phyloP scores from a whole-genome alignment of 2,113 vertebrate species.

The Corydoras maculifer region DNA sequence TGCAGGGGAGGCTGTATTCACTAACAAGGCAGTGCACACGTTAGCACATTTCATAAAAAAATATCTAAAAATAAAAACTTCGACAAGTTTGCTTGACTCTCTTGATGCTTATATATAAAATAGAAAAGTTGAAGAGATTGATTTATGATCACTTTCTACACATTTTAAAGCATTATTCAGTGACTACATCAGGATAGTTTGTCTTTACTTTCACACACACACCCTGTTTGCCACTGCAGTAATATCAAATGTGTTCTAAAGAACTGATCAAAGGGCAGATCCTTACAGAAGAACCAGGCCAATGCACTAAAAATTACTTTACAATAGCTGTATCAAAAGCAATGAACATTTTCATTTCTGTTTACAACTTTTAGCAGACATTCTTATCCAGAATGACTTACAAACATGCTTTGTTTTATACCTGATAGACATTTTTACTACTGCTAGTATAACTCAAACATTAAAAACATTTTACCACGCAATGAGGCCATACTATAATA shows the following conservation, averaged over 20 bases:
- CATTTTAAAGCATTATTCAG: neutral
- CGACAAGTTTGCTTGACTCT: neutral
- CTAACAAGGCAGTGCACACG: conserved; percentile 14
- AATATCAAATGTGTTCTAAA: neutral
- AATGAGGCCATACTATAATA: no score
- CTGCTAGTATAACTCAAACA: no score
- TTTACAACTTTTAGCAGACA: neutral
- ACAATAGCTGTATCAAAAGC: no score
- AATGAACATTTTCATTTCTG: neutral
- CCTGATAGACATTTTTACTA: no score
- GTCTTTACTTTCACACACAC: neutral
- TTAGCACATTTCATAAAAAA: neutral
- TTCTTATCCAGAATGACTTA: no score
- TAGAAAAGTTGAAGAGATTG: neutral
- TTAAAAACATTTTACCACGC: no score
- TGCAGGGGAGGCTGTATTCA: conserved; percentile 23
- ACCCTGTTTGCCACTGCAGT: neutral
- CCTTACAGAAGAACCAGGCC: neutral
- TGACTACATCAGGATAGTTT: neutral
- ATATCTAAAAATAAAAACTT: neutral
- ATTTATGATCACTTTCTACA: neutral
- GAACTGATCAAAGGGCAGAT: neutral
- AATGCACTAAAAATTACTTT: neutral
- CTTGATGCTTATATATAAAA: no score
- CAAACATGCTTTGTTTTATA: no score